Conservation (phyloP, 2,113 vertebrate species). For the Tympanuchus pallidicinctus region DNA sequence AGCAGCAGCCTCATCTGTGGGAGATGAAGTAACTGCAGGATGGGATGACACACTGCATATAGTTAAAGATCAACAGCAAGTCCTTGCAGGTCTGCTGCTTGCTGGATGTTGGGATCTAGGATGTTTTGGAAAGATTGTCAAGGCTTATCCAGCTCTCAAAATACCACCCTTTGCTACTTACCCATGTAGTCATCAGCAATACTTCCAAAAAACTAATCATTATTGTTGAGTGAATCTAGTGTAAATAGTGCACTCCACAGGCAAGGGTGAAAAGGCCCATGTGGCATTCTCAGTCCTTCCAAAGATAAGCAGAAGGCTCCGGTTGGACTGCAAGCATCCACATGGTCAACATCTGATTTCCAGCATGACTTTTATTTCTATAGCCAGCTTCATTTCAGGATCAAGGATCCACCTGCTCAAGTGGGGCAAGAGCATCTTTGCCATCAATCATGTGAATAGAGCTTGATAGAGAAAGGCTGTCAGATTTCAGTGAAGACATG, state of each 20-base stretch:
- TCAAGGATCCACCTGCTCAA: background rate
- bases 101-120: background rate
- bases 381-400: background rate
- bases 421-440: background rate
- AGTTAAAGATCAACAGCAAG: background rate
- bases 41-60: background rate
- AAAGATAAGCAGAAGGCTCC: background rate
- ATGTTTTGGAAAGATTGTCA: background rate
- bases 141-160: background rate
- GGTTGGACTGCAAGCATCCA: background rate
- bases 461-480: background rate
- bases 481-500: background rate
- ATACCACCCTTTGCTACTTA: background rate
- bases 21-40: background rate
- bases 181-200: accelerated
- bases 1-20: accelerated
- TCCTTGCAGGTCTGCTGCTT: background rate
- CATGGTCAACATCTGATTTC: background rate
- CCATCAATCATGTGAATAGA: background rate
- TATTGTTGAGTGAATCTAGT: background rate
- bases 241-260: background rate
- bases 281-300: background rate
- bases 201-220: background rate
- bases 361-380: background rate
- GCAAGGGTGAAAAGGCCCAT: background rate